A percentile compares a stretch with the other conserved stretches of the same genome.
Conservation (phyloP, 2,888 invertebrate genomes). For the Stratiomys singularior region DNA sequence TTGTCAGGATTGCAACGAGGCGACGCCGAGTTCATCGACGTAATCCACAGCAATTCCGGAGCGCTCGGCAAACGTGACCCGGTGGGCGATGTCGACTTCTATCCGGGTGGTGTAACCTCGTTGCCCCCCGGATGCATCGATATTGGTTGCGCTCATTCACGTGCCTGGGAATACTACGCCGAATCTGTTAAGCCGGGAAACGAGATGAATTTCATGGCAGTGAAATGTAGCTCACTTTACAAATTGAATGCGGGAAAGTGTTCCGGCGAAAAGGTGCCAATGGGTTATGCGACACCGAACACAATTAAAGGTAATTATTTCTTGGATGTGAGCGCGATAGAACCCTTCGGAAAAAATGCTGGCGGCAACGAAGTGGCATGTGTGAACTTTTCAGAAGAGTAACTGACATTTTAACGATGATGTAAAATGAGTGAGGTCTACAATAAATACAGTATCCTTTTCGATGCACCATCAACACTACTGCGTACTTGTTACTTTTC, state of each 20-base stretch:
- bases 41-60: constrained; percentile 61
- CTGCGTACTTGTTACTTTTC: too few species aligned
- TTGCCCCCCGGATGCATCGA: constrained; percentile 59
- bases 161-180: constrained; percentile 60
- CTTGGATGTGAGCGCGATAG: constrained; percentile 57
- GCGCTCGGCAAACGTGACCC: constrained; percentile 60
- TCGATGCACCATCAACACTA: too few species aligned
- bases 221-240: constrained; percentile 57
- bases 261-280: constrained; percentile 56
- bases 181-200: constrained; percentile 60
- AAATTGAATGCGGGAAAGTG: constrained; percentile 58
- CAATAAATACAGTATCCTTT: too few species aligned
- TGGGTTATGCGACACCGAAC: constrained; percentile 60
- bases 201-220: constrained; percentile 58
- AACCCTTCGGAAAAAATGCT: constrained; percentile 58
- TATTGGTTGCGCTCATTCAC: constrained; percentile 59
- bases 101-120: constrained; percentile 60
- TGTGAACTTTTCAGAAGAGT: too few species aligned
- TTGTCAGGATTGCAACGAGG: constrained; percentile 58
- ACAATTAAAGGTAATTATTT: constrained; percentile 62
- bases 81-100: constrained; percentile 62
- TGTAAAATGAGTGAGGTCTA: too few species aligned
- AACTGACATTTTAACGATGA: too few species aligned
- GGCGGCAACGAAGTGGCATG: too few species aligned
- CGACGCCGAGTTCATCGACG: constrained; percentile 61